Conservation (phyloP, 30 jellyfish, hydroid and myxozoan genomes). For the Cassiopea xamachana region DNA sequence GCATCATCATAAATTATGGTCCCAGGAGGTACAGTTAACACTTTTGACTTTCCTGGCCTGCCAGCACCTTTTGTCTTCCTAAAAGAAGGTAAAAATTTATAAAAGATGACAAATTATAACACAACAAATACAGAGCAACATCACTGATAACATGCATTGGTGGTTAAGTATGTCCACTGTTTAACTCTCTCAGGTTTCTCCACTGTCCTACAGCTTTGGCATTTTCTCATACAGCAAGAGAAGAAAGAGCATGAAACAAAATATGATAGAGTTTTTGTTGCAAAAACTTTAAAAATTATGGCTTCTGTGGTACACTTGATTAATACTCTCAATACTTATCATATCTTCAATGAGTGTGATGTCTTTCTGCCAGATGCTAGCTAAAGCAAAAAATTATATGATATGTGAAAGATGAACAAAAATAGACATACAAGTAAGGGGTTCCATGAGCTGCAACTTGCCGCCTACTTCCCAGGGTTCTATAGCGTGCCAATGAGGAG, state of each 20-base stretch:
- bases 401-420: not conserved
- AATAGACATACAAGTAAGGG: slow-evolving; percentile 54
- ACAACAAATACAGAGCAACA: not conserved
- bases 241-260: too few relatives aligned
- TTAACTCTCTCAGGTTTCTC: too few relatives aligned
- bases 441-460: slow-evolving; percentile 86
- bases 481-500: slow-evolving; percentile 67
- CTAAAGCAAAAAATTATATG: not conserved
- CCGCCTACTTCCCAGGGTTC: slow-evolving; percentile 60
- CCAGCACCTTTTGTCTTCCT: slow-evolving; percentile 56
- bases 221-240: too few relatives aligned
- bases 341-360: too few relatives aligned
- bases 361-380: not conserved
- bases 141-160: too few relatives aligned
- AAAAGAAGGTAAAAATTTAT: not conserved
- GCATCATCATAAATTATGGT: slow-evolving; percentile 67
- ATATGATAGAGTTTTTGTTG: too few relatives aligned
- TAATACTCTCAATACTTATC: too few relatives aligned
- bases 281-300: too few relatives aligned
- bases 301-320: too few relatives aligned
- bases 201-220: too few relatives aligned
- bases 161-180: too few relatives aligned
- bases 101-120: not conserved
- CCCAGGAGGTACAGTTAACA: slow-evolving; percentile 85
- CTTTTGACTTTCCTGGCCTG: slow-evolving; percentile 57